A percentile compares a stretch with the other conserved stretches of the same genome.
Evolutionary conservation across 2,113 vertebrate genomes (phyloP).

Genomic region (Climacteris rufus): DNA sequence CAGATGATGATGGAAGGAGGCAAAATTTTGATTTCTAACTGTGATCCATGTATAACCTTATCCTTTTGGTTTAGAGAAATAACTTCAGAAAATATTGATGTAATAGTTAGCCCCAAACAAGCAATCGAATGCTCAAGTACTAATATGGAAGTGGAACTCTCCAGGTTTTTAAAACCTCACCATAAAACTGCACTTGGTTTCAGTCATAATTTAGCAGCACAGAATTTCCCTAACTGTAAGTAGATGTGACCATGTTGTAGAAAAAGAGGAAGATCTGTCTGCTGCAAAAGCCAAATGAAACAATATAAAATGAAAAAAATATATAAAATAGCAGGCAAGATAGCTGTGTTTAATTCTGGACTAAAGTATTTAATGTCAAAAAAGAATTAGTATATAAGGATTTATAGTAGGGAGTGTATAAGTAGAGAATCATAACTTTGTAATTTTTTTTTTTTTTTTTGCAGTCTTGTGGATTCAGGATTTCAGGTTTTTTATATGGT

Average conservation of each 20-base stretch:
- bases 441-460: neutral
- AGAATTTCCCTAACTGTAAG: neutral
- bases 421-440: neutral
- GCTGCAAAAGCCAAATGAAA: neutral
- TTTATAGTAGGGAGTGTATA: neutral
- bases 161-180: neutral
- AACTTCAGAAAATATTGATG: neutral
- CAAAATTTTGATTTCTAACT: neutral
- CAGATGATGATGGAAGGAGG: neutral
- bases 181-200: neutral
- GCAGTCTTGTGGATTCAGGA: neutral
- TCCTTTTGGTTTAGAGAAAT: neutral
- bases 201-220: neutral
- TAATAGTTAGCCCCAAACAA: neutral
- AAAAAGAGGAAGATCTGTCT: neutral
- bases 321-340: neutral
- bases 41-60: neutral
- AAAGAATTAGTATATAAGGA: neutral
- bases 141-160: neutral
- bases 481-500: neutral
- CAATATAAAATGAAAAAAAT: neutral
- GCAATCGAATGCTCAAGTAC: neutral
- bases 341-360: neutral
- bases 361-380: neutral
- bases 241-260: neutral